Conservation (phyloP, 1,140 invertebrate genomes). For the Leucophenga varia region DNA sequence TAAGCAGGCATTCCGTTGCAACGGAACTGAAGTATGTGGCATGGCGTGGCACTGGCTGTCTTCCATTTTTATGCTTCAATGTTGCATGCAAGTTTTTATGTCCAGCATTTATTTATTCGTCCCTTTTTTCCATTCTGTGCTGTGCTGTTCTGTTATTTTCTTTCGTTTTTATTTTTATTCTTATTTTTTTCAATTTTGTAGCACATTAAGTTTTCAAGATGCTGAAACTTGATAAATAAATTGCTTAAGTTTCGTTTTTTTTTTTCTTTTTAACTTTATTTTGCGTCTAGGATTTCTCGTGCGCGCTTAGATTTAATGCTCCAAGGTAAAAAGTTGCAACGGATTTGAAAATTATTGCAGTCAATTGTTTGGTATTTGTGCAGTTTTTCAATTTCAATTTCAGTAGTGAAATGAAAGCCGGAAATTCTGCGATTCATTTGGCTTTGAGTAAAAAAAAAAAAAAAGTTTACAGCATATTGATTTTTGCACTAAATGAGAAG, state of each 20-base stretch:
- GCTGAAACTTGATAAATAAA: slow-evolving; percentile 53
- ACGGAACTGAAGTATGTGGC: too few relatives aligned
- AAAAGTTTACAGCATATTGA: too few relatives aligned
- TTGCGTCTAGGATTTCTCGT: too few relatives aligned
- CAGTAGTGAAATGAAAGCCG: too few relatives aligned
- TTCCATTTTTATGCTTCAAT: background rate
- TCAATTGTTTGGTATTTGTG: slow-evolving; percentile 32
- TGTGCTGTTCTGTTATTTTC: too few relatives aligned
- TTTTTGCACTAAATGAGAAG: too few relatives aligned
- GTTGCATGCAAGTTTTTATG: background rate
- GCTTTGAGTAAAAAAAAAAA: too few relatives aligned
- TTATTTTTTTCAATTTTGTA: slow-evolving; percentile 49
- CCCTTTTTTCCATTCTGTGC: background rate
- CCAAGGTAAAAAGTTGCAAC: slow-evolving; percentile 6
- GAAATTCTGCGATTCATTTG: too few relatives aligned
- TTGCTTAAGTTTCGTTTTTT: slow-evolving; percentile 23
- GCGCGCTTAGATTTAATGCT: too few relatives aligned
- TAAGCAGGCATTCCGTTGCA: too few relatives aligned
- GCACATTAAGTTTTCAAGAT: slow-evolving; percentile 51
- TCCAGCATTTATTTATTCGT: background rate
- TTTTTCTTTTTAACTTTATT: too few relatives aligned
- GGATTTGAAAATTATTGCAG: slow-evolving; percentile 41
- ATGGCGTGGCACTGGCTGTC: background rate
- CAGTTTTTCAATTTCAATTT: slow-evolving; percentile 13
- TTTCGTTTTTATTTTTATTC: too few relatives aligned